phyloP scores from a whole-genome alignment of 1,140 invertebrate species.

The Ruditapes philippinarum region DNA sequence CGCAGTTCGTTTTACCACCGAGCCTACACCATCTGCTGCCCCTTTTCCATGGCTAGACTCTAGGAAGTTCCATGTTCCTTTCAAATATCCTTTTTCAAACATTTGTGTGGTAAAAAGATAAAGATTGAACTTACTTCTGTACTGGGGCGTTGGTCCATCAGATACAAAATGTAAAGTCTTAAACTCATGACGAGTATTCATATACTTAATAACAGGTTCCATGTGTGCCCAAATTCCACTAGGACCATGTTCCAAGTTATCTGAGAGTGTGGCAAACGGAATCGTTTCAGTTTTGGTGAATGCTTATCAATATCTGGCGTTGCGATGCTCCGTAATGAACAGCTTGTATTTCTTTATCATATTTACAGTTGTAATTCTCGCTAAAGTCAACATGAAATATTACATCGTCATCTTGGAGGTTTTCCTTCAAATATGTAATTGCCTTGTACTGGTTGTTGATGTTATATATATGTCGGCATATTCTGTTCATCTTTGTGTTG shows the following conservation, averaged over 20 bases:
- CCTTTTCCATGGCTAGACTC: slow-evolving; percentile 87
- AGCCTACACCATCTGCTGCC: slow-evolving; percentile 87
- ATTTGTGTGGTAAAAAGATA: slow-evolving; percentile 40
- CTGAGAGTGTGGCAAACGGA: slow-evolving; percentile 69
- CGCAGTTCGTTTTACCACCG: slow-evolving; percentile 83
- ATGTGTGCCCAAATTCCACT: no score
- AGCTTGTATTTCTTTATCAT: slow-evolving; percentile 64
- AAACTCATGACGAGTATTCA: no score
- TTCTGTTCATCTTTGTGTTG: neutral
- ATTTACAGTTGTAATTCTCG: slow-evolving; percentile 71
- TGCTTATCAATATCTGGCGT: slow-evolving; percentile 68
- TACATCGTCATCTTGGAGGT: slow-evolving; percentile 36
- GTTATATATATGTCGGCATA: slow-evolving; percentile 49
- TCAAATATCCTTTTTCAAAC: slow-evolving; percentile 60
- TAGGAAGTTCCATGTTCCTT: slow-evolving; percentile 85
- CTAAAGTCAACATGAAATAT: slow-evolving; percentile 70
- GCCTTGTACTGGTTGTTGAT: slow-evolving; percentile 66
- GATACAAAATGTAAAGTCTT: slow-evolving; percentile 72
- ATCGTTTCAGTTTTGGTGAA: neutral
- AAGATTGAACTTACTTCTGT: slow-evolving; percentile 72
- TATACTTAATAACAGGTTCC: no score
- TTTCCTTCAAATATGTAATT: slow-evolving; percentile 38
- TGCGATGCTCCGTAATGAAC: slow-evolving; percentile 73
- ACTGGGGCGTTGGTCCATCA: slow-evolving; percentile 78
- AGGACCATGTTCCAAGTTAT: neutral